Evolutionary conservation across 2,888 invertebrate genomes (phyloP).

Genomic region (Tridacna crocea): DNA sequence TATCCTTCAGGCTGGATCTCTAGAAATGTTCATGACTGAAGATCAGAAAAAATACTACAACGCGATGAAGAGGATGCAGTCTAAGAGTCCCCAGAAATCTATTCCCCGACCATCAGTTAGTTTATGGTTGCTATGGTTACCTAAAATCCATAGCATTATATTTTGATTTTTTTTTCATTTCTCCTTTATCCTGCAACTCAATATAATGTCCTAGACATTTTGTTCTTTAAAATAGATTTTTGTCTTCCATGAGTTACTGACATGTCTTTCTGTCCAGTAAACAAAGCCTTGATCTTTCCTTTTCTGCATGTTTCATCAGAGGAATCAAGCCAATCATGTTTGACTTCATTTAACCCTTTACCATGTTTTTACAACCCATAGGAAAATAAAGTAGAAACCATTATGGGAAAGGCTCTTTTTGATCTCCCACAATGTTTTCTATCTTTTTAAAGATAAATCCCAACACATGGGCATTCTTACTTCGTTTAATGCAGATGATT

Average conservation of each 20-base stretch:
- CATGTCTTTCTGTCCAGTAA: background rate
- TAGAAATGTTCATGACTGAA: constrained; percentile 99
- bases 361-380: background rate
- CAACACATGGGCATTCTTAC: too few species aligned
- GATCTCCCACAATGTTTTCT: too few species aligned
- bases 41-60: constrained; percentile 99
- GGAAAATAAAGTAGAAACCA: too few species aligned
- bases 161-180: constrained; percentile 6
- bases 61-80: constrained; percentile 99
- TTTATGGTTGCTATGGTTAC: constrained; percentile 27
- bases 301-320: background rate
- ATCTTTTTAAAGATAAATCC: too few species aligned
- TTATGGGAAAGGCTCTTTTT: too few species aligned
- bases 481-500: too few species aligned
- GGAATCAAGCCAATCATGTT: background rate
- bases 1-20: constrained; percentile 88
- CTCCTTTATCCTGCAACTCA: constrained; percentile 7
- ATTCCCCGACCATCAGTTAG: constrained; percentile 98
- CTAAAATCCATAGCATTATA: background rate
- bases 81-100: constrained; percentile 98
- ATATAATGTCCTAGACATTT: background rate
- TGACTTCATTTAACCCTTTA: background rate
- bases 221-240: background rate
- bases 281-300: background rate
- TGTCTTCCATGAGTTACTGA: background rate